These are phyloP conservation scores for Metridium senile DNA, from an alignment of 92 coral and sea anemone species.

Conservation along the genomic window DNA sequence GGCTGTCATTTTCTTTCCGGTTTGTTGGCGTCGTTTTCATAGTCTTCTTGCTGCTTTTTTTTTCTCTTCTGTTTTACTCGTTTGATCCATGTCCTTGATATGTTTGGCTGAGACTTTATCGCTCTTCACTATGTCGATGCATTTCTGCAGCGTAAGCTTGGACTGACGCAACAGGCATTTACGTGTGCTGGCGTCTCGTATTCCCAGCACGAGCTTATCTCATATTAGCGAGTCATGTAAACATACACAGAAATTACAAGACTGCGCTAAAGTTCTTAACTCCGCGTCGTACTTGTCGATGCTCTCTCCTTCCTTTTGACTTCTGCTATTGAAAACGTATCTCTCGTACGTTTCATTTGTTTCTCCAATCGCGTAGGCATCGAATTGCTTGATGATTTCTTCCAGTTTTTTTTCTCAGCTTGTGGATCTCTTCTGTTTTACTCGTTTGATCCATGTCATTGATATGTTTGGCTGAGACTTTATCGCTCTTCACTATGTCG, in stretches of 20 bases:
- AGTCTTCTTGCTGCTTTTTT: constrained; percentile 3
- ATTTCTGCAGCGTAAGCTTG: constrained; percentile 37
- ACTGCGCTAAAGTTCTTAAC: constrained; percentile 48
- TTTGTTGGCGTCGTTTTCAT: constrained; percentile 16
- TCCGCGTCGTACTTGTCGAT: constrained; percentile 37
- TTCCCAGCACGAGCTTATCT: constrained; percentile 37
- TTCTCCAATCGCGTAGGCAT: constrained; percentile 31
- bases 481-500: constrained; percentile 38
- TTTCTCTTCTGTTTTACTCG: constrained; percentile 29
- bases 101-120: constrained; percentile 39
- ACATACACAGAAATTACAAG: constrained; percentile 36
- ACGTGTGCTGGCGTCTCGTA: constrained; percentile 31
- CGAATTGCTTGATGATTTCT: constrained; percentile 18
- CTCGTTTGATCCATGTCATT: constrained; percentile 32
- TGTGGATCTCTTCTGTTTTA: constrained; percentile 30
- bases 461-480: constrained; percentile 34
- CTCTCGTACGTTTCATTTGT: constrained; percentile 43
- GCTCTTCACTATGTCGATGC: constrained; percentile 38
- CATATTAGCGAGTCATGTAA: constrained; percentile 32
- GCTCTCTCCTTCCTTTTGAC: constrained; percentile 41
- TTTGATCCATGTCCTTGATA: constrained; percentile 37
- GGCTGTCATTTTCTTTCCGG: constrained; percentile 21
- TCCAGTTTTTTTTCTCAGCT: no score
- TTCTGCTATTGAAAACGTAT: constrained; percentile 37
- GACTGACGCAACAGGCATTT: constrained; percentile 40